Evolutionary conservation across 2,797 vertebrate species (phyloP).

Genomic region (Danio jaintianensis): DNA sequence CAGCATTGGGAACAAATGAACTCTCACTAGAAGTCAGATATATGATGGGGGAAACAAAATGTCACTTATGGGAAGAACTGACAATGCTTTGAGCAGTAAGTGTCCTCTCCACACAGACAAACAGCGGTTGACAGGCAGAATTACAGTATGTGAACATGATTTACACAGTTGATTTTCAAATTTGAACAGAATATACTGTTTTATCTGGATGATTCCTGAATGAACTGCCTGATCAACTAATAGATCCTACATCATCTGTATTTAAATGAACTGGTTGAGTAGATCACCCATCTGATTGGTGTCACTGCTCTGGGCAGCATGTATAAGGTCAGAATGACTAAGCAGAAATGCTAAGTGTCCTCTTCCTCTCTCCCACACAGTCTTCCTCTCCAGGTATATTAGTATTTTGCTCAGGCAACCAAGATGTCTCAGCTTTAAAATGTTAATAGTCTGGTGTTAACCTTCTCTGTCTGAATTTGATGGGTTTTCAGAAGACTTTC

Average conservation of each 20-base stretch:
- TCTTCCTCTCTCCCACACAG: neutral
- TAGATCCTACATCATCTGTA: neutral
- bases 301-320: neutral
- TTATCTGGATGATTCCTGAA: neutral
- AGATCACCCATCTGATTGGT: slow-evolving; percentile 12
- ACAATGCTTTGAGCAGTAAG: slow-evolving; percentile 1
- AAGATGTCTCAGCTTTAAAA: neutral
- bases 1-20: slow-evolving; percentile 6
- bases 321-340: neutral
- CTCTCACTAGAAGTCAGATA: slow-evolving; percentile 3
- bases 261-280: neutral
- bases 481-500: neutral
- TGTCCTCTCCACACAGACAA: neutral
- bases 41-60: slow-evolving; percentile 3
- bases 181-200: neutral
- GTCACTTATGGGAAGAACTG: slow-evolving; percentile 14
- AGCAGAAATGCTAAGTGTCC: neutral
- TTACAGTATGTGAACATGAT: neutral
- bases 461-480: slow-evolving; percentile 8
- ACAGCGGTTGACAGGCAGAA: neutral
- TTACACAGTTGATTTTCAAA: neutral
- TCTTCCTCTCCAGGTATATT: slow-evolving; percentile 12
- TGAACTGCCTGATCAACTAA: neutral
- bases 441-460: neutral
- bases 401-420: neutral